Evolutionary conservation across 2,113 vertebrate genomes (phyloP).

Genomic region (Lamprotornis superbus): DNA sequence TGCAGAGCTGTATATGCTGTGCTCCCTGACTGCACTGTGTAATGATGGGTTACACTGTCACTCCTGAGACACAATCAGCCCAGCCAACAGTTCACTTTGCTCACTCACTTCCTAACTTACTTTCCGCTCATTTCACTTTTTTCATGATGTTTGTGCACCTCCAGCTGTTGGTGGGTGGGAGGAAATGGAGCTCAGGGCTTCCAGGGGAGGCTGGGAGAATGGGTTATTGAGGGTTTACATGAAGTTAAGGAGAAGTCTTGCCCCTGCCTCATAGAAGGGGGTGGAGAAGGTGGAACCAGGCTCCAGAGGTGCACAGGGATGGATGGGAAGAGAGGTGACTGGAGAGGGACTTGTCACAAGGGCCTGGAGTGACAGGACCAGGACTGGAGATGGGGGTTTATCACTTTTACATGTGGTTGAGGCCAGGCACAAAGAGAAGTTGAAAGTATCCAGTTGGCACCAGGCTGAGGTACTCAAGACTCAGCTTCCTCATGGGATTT

Average conservation of each 20-base stretch:
- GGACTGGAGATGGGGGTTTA: neutral
- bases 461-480: too few relatives aligned
- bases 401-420: neutral
- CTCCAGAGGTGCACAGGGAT: neutral
- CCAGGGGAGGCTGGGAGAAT: neutral
- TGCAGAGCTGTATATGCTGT: neutral
- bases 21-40: neutral
- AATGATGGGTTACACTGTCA: neutral
- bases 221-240: neutral
- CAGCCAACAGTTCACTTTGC: neutral
- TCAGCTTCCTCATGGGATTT: accelerated
- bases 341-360: neutral
- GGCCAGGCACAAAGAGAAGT: neutral
- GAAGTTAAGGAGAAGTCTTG: neutral
- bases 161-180: neutral
- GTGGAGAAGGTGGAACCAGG: neutral
- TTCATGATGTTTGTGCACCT: neutral
- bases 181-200: neutral
- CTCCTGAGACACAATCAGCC: neutral
- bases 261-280: neutral
- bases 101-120: neutral
- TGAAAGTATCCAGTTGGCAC: accelerated
- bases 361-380: neutral
- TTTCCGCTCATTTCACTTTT: neutral
- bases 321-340: neutral